Conservation (phyloP, 2,888 invertebrate genomes). For the Exocentrus adspersus region DNA sequence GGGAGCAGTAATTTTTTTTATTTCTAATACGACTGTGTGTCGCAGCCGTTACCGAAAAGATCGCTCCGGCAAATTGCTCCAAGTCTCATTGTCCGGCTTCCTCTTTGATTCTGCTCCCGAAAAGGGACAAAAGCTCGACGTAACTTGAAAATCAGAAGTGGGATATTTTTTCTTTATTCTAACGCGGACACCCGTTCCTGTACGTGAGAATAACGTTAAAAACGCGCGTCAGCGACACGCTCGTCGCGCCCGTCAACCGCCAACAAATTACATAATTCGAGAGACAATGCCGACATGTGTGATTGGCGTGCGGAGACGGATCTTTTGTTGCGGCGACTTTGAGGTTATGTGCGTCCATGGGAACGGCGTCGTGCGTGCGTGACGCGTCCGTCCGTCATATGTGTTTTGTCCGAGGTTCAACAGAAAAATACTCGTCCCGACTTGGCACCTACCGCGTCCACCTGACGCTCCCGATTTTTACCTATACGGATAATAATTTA, state of each 20-base stretch:
- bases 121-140: too few relatives aligned
- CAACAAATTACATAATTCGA: conserved; percentile 40
- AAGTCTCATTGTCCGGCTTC: conserved; percentile 47
- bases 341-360: conserved; percentile 41
- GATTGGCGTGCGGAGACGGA: conserved; percentile 42
- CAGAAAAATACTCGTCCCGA: too few relatives aligned
- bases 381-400: conserved; percentile 40
- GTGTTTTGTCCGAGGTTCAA: conserved; percentile 40
- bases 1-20: conserved; percentile 55
- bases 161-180: too few relatives aligned
- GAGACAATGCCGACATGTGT: conserved; percentile 39
- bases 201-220: background rate
- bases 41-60: conserved; percentile 47
- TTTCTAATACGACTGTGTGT: conserved; percentile 40
- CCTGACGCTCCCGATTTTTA: too few relatives aligned
- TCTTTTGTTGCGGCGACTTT: conserved; percentile 41
- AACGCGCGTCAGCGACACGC: conserved; percentile 36
- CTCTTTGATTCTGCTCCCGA: too few relatives aligned
- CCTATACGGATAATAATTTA: too few relatives aligned
- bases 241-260: conserved; percentile 5
- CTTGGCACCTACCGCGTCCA: too few relatives aligned
- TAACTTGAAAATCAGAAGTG: too few relatives aligned
- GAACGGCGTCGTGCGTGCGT: conserved; percentile 41
- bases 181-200: too few relatives aligned
- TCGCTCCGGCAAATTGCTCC: conserved; percentile 58